Base-by-base conservation (phyloP, 2,797 vertebrate genomes). In the Semaprochilodus insignis region DNA sequence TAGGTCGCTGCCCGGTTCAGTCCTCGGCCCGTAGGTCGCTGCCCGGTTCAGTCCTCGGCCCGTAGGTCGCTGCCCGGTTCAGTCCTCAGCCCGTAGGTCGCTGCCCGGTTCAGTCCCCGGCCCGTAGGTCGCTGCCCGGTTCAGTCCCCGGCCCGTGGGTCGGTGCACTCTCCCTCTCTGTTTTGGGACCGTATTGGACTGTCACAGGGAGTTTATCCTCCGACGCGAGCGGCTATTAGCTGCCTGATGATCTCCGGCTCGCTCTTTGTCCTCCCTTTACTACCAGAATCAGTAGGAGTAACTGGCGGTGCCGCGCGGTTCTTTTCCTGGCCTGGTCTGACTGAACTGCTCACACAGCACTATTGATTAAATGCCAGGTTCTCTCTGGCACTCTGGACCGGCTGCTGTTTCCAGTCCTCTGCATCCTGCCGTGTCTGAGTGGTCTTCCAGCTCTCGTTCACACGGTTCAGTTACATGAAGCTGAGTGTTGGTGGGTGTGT, bases 361-460 rank as follows among this genome's bases (percentile, higher is more conserved):
- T 63, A 34, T 36, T 66, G 63, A 66, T 66, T 66, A 66, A 66
- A 66, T 36, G 63, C 63, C 17, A 25, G 27, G 31, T 31, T 65
- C 62, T 62, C 59, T 31, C 62, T 34, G 63, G 63, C 31, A 6
- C 63, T n/a, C n/a, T 63, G 60, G 15, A 63, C 11, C 14, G 23
- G 60, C 60, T 36, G 63, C 62, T 31, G 15, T 31, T 31, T 65
- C 62, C 27, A 14, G 13, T 13, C 25, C 8, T 60, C n/a, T 59
- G 19, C 21, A 7, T n/a, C 2, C 25, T 15, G 11, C 60, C 14
- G 11, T 63, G 23, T 63, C 23, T 31, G 14, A 13, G n/a, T 63
- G 60, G 23, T 63, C 23, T 13, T 31, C 13, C 15, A 13, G 57
- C 57, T 8, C 8, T 15, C 15, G 2, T 60, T n/a, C 59, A 25